These are phyloP conservation scores for Gobionotothen gibberifrons DNA, from an alignment of 2,797 vertebrate genomes.

Conservation along the genomic window DNA sequence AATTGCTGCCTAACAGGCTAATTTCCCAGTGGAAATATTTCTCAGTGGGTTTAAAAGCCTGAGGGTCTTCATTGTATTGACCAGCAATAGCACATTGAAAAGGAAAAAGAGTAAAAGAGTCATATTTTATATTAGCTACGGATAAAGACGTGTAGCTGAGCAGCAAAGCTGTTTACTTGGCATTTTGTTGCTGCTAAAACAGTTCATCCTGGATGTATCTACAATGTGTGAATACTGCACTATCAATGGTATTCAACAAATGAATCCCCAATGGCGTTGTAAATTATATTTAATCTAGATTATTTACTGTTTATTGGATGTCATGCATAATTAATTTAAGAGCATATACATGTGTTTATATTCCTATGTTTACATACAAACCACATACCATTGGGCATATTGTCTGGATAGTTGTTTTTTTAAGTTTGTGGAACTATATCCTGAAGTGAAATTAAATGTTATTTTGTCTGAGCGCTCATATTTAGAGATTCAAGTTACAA, in stretches of 20 bases:
- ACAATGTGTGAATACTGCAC: neutral
- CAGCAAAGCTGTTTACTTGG: conserved; percentile 4
- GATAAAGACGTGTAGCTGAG: neutral
- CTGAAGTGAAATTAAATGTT: too few species aligned
- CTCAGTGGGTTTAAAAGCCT: conserved; percentile 16
- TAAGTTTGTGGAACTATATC: too few species aligned
- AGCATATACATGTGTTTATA: too few species aligned
- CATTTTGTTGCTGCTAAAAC: neutral
- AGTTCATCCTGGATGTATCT: neutral
- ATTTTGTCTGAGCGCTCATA: too few species aligned
- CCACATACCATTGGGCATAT: too few species aligned
- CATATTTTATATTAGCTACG: conserved; percentile 2
- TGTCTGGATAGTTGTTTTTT: too few species aligned
- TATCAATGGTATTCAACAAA: neutral
- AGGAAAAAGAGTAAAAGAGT: neutral
- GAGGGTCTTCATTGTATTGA: conserved; percentile 13
- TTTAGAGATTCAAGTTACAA: too few species aligned
- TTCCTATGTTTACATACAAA: too few species aligned
- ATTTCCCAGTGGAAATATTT: conserved; percentile 62
- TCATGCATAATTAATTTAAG: too few species aligned
- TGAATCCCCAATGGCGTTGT: neutral
- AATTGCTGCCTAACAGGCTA: conserved; percentile 46
- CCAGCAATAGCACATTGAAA: neutral
- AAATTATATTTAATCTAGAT: neutral
- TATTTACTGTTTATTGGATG: too few species aligned